Evolutionary conservation across 2,888 invertebrate genomes (phyloP).

Genomic region (Leptopterna dolabrata): DNA sequence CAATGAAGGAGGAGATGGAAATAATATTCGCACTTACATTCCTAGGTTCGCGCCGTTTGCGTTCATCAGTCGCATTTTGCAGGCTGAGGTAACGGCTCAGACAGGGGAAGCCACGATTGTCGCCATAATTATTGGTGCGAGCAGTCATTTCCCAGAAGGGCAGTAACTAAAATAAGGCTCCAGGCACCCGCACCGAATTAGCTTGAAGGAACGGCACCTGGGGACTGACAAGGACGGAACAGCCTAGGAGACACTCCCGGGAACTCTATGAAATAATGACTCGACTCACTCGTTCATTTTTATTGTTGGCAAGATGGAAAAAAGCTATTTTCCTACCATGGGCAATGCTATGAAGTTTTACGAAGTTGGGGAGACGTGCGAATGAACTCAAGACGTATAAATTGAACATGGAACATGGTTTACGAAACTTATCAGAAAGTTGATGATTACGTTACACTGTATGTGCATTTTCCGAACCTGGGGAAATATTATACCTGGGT

Average conservation of each 20-base stretch:
- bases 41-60: neutral
- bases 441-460: no score
- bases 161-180: conserved; percentile 31
- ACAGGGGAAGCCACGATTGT: neutral
- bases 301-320: neutral
- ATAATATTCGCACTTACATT: neutral
- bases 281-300: conserved; percentile 2
- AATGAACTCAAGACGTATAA: neutral
- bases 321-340: neutral
- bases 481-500: no score
- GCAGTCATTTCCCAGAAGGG: conserved; percentile 19
- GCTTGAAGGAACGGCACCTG: conserved; percentile 10
- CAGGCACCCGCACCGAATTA: neutral
- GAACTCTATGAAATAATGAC: conserved; percentile 18
- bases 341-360: neutral
- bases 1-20: neutral
- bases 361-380: neutral
- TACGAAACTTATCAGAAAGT: no score
- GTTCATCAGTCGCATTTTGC: neutral
- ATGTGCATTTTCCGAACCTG: no score
- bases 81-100: neutral
- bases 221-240: neutral
- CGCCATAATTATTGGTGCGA: conserved; percentile 9
- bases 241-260: neutral
- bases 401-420: no score